Base-by-base conservation (phyloP, 2,888 invertebrate species). In the Dolichomitus sp. region DNA sequence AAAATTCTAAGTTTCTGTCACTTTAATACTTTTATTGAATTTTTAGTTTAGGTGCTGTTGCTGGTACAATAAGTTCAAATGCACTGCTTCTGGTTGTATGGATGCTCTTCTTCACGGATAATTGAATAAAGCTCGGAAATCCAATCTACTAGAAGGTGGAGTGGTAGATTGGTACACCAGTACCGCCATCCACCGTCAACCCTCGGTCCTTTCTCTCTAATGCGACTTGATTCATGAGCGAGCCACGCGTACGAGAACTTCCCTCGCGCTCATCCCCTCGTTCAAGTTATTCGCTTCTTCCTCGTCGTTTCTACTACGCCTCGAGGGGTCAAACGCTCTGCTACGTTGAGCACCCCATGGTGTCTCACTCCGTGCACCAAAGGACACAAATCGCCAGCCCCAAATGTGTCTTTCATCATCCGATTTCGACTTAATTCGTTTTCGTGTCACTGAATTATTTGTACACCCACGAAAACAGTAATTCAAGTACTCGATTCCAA, bases 171-270 rank as follows among this genome's bases (percentile, higher is more conserved):
- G 92, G 90, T 90, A 89, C 88, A 88, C 88, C 61, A 50, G 66
- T 76, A 50, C 57, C 40, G 12, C 50, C 48, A 37, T 70, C 70
- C 52, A 66, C 66, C 75, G 66, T 79, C 73, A 63, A 68, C 77
- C 78, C 76, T 70, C 59, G 52, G 45, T 72, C 59, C 59, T 48
- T 85, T 73, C 81, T 85, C 89, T 76, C 90, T 93, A 93, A 93
- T 93, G 89, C 91, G 91, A 92, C 92, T 93, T 93, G 93, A 93
- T 93, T 93, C 93, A 93, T 93, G 93, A 91, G 92, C 89, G 87
- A 88, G 91, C 61, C 90, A 89, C 89, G 90, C 89, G 90, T 87
- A 86, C 87, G 84, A 87, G 69, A 59, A 37, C 76, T 72, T 63
- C 83, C 81, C 80, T 84, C 48, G 72, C 45, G 54, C 72, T 80